Evolutionary conservation across 2,113 vertebrate genomes (phyloP), one percentile per base, ranked within the genome.

Genomic region (Cricetomys ansorgei): DNA sequence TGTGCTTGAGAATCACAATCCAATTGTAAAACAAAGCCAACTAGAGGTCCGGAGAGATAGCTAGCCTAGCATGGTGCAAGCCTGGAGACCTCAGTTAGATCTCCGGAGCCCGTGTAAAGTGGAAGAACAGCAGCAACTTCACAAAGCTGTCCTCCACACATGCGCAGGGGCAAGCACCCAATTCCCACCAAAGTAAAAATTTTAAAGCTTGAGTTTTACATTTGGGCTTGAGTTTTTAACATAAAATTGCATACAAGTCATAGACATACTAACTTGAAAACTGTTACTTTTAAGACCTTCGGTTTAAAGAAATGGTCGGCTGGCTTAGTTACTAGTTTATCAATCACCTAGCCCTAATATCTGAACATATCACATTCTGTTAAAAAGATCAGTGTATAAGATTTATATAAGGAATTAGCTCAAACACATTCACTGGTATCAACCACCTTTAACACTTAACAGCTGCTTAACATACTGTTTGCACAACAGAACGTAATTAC

Each of bases 261-360:
- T 7, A 67, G 70, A 86, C 16, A 89, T 29, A 81, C 4, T 70
- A 93, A 95, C 43, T 65, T 92, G 43, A 88, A 97, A 94, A 91
- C 43, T 81, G 67, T 25, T 94, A 19, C 15, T 96, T 94, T 62
- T 80, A 84, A 95, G 89, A 91, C 10, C 19, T 89, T 0, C 87
- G 83, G 40, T 81, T 76, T 88, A 88, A 89, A 77, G 19, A 95
- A 64, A 84, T 29, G 9, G 19, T 69, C 72, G 55, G 62, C 65
- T 83, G 15, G 4, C 48, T 94, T 75, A 55, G 67, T 43, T 93
- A 59, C 53, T 88, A 89, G 45, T 90, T 91, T 69, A 90, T 59
- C 53, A 77, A 93, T 25, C 3, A 87, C 10, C 17, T 62, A 93
- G 40, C 31, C 62, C 67, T 67, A 55, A 77, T 8, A 85, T 83